A percentile compares a stretch with the other conserved stretches of the same genome.
phyloP scores from a whole-genome alignment of 1,140 invertebrate species.

The Teleopsis dalmanni region DNA sequence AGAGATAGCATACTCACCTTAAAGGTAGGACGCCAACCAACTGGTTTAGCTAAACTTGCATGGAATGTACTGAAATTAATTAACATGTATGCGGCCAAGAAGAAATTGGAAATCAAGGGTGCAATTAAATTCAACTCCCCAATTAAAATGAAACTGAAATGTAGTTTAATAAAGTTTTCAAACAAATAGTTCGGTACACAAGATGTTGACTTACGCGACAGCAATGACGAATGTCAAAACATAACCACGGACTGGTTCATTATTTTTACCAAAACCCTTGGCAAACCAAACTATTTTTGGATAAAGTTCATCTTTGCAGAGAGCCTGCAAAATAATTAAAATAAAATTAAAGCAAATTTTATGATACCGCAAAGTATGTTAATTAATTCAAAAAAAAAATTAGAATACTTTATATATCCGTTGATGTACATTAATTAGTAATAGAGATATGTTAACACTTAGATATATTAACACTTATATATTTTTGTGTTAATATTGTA shows the following conservation, averaged over 20 bases:
- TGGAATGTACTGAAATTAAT: constrained; percentile 98
- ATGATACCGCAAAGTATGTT: not conserved
- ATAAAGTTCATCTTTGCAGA: constrained; percentile 94
- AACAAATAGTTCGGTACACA: not conserved
- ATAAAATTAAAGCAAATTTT: not conserved
- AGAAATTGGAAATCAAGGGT: constrained; percentile 96
- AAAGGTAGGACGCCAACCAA: constrained; percentile 83
- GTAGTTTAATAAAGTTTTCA: not conserved
- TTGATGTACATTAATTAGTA: not conserved
- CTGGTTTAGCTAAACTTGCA: constrained; percentile 75
- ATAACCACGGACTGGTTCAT: constrained; percentile 89
- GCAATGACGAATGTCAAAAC: constrained; percentile 86
- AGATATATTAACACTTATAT: not conserved
- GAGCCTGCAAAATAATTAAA: constrained; percentile 50
- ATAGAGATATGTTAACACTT: not conserved
- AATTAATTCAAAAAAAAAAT: not conserved
- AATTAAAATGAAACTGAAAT: constrained; percentile 47
- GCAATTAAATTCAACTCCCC: constrained; percentile 89
- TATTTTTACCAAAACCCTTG: constrained; percentile 82
- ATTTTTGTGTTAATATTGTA: not conserved
- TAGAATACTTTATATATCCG: not conserved
- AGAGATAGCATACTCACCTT: constrained; percentile 50
- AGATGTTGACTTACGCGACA: constrained; percentile 61
- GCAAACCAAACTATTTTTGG: constrained; percentile 88
- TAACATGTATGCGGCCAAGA: constrained; percentile 91